Evolutionary conservation across 2,888 invertebrate genomes (phyloP), one percentile per base, ranked within the genome.

Genomic region (Caenorhabditis sp.): DNA sequence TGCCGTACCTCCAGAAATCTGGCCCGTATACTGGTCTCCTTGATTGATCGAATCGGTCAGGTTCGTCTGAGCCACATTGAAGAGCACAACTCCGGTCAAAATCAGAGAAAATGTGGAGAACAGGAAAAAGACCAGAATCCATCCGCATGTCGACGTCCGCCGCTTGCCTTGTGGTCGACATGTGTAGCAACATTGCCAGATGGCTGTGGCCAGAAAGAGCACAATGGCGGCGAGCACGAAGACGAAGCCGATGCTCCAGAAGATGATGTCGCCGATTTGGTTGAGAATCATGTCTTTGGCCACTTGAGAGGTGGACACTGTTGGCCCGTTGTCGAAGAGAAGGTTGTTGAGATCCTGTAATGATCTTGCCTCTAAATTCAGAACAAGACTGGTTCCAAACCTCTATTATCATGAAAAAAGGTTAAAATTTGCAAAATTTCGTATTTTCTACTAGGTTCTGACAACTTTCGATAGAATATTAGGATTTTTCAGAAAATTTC

Each of bases 241-340:
- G 12, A 74, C 70, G 21, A 79, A 70, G 17, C 79, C 79, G 43
- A 71, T 59, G 49, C 74, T 74, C 63, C 73, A 76, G 59, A 78
- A 78, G 50, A 74, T 68, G 50, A 78, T 78, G 4, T 74, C 71
- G 36, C 76, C 76, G 60, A 76, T 75, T 63, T 78, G 73, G 21
- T 61, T 63, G 49, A 69, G 50, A 8, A 78, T 67, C 60, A 78
- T 67, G 23, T 78, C 78, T 21, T 62, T 61, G 59, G 70, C 65
- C 3, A 78, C 67, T 21, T 59, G 59, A 4, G 65, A 43, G 25
- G 68, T 38, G 1, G 71, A 63, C 12, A 60, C 61, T 5, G 4
- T 21, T 1, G 63, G 67, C 38, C 59, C 56, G 23, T 49, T 56
- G 36, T 59, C 66, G 26, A 68, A 67, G 5, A 75, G 67, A 31